Evolutionary conservation across 2,797 vertebrate genomes (phyloP), one percentile per base, ranked within the genome.

Genomic region (Sebastes vulpes): DNA sequence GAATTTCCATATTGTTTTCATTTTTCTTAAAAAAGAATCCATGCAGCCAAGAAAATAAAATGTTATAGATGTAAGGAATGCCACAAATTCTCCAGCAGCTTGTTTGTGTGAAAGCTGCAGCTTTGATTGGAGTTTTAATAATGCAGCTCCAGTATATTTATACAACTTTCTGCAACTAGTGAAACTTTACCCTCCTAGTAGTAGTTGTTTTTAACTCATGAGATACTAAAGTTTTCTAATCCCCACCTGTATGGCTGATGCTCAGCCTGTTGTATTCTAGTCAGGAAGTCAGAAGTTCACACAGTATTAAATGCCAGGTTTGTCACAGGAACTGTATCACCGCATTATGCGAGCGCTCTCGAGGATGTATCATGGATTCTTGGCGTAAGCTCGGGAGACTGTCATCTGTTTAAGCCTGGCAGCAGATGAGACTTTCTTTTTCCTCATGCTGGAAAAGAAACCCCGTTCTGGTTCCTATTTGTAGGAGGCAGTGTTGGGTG

Each of bases 401-500:
- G 82, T 89, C 83, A 71, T 91, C 82, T 73, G 56, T 85, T 85
- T 75, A 84, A 89, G 72, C 82, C 81, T 2, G 78, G 83, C 68
- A 82, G 84, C 57, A 77, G 86, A 89, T 79, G 85, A 90, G 81
- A 77, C 77, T 90, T 90, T 65, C 53, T 76, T 69, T 42, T 66
- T 83, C 77, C 68, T 87, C 38, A 3, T 6, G 65, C 75, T 71
- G 74, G 6, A 9, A 38, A 61, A 57, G 23, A 75, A 68, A 21
- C 0, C 56, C 50, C 79, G 63, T 82, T 77, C 84, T 77, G 72
- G 74, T 79, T 88, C 81, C 85, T 82, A 88, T 90, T 92, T 90
- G 83, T 83, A 69, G 72, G 64, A 89, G 76, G 78, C 86, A 77
- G 73, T 16, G 88, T 86, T 84, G 88, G 88, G 86, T 87, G 90